Conservation (phyloP, 1,140 invertebrate species). For the Aplysia californica region DNA sequence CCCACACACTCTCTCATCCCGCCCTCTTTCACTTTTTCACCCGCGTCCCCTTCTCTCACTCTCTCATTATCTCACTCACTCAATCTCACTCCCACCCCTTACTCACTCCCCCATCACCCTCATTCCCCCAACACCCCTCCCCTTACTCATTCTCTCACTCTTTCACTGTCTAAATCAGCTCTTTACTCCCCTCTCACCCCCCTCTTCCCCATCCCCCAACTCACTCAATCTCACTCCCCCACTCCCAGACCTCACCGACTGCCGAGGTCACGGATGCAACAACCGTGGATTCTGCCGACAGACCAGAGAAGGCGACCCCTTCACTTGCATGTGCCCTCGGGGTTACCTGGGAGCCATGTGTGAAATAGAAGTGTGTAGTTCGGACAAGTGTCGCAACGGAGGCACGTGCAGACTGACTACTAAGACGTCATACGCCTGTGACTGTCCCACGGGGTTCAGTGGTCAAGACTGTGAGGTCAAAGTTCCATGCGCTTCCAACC, state of each 20-base stretch:
- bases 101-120: too few relatives aligned
- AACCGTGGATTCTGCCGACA: not conserved
- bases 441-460: not conserved
- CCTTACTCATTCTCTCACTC: too few relatives aligned
- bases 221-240: too few relatives aligned
- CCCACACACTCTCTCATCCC: too few relatives aligned
- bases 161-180: too few relatives aligned
- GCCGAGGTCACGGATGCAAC: constrained; percentile 1
- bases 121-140: too few relatives aligned
- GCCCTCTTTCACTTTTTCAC: too few relatives aligned
- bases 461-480: not conserved
- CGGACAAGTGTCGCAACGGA: not conserved
- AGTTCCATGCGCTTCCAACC: constrained; percentile 4
- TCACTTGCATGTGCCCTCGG: not conserved
- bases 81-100: too few relatives aligned
- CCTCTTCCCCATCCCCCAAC: too few relatives aligned
- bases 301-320: not conserved
- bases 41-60: too few relatives aligned
- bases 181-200: too few relatives aligned
- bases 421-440: not conserved
- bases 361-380: not conserved
- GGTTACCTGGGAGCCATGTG: not conserved
- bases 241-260: constrained; percentile 1
- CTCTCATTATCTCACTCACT: too few relatives aligned
- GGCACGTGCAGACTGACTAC: not conserved